Percentiles rank a stretch among this genome's conserved stretches.
phyloP scores from a whole-genome alignment of 1,140 invertebrate species.

The Drosophila lini region DNA sequence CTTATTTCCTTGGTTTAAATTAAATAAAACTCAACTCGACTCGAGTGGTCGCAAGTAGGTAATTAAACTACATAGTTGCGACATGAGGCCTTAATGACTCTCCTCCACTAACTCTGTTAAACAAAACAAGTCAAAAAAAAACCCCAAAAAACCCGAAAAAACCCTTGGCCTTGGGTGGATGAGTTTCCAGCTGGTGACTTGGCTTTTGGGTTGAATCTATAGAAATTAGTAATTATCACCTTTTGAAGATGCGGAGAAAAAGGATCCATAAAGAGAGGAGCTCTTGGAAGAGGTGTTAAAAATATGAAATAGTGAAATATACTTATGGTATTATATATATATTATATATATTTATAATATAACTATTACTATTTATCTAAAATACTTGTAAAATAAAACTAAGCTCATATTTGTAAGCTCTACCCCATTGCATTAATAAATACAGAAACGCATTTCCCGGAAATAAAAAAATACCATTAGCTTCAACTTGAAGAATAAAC shows the following conservation, averaged over 20 bases:
- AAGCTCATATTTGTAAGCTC: background rate
- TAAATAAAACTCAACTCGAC: background rate
- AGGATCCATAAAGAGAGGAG: background rate
- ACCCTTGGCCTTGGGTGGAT: background rate
- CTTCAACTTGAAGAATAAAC: background rate
- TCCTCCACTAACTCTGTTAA: background rate
- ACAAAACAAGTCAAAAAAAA: background rate
- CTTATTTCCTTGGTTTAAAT: background rate
- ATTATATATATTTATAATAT: background rate
- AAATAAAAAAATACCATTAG: background rate
- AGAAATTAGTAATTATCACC: conserved; percentile 7
- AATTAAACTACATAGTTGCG: conserved; percentile 5
- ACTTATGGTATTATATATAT: too few species aligned
- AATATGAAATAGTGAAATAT: background rate
- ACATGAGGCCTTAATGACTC: background rate
- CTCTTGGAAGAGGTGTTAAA: background rate
- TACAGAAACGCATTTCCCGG: background rate
- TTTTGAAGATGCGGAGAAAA: background rate
- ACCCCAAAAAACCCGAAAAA: background rate
- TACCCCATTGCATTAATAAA: background rate
- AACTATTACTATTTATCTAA: too few species aligned
- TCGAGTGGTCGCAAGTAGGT: background rate
- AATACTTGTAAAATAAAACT: too few species aligned
- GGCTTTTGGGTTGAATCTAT: conserved; percentile 11
- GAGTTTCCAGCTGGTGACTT: background rate